These are phyloP conservation scores for Seriola dumerili DNA, from an alignment of 2,113 vertebrate genomes.

Conservation along the genomic window DNA sequence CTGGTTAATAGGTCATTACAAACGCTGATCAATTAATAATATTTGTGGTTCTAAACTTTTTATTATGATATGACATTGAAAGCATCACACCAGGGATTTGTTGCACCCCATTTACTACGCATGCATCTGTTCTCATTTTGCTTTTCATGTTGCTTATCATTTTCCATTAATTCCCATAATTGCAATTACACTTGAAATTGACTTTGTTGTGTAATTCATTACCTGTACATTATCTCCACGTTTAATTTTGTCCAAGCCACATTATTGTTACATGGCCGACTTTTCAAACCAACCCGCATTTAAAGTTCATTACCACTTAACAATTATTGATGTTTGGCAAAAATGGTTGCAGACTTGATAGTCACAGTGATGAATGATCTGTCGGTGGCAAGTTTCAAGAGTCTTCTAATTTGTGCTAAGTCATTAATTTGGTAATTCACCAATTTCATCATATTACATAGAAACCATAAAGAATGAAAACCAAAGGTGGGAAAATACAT, in stretches of 20 bases:
- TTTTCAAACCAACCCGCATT: slow-evolving; percentile 16
- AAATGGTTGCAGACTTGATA: neutral
- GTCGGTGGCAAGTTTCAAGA: neutral
- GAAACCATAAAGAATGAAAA: neutral
- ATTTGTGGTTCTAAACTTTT: neutral
- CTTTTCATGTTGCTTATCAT: neutral
- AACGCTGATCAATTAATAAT: neutral
- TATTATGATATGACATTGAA: neutral
- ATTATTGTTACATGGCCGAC: neutral
- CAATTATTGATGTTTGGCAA: neutral
- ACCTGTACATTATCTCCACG: neutral
- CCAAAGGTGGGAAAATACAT: neutral
- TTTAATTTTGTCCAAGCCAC: neutral
- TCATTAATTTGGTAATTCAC: neutral
- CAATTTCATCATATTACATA: neutral
- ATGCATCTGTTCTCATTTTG: neutral
- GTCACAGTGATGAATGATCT: neutral
- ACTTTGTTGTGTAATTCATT: neutral
- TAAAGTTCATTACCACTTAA: neutral
- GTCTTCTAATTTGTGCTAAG: neutral
- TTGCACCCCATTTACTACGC: neutral
- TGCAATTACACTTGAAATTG: neutral
- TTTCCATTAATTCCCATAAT: neutral
- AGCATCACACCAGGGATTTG: neutral
- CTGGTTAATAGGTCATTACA: neutral